phyloP scores from a whole-genome alignment of 2,797 vertebrate species.

The Rhincodon typus region DNA sequence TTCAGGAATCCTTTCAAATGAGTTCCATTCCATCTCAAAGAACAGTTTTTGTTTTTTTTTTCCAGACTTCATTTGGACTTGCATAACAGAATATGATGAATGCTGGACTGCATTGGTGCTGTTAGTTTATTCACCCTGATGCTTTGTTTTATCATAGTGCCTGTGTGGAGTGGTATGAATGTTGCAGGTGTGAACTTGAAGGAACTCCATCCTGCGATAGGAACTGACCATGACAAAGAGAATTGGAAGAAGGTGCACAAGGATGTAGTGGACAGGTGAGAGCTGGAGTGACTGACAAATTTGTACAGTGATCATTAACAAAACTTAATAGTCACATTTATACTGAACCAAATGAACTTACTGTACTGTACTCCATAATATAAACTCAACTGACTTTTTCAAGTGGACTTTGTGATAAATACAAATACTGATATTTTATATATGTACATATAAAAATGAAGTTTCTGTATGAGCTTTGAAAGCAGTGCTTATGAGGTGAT shows the following conservation, averaged over 20 bases:
- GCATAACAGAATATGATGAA: too few relatives aligned
- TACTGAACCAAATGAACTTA: too few relatives aligned
- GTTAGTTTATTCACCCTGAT: not conserved
- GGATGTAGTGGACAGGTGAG: constrained; percentile 86
- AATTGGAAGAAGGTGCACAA: constrained; percentile 89
- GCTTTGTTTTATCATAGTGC: constrained; percentile 60
- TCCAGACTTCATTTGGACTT: not conserved
- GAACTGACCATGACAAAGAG: constrained; percentile 73
- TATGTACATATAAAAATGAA: too few relatives aligned
- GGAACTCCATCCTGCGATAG: constrained; percentile 74
- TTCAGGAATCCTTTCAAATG: not conserved
- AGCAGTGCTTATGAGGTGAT: constrained; percentile 96
- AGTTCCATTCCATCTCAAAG: not conserved
- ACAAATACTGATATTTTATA: too few relatives aligned
- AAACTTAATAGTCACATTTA: too few relatives aligned
- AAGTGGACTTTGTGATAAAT: too few relatives aligned
- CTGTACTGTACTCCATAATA: too few relatives aligned
- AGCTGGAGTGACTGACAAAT: not conserved
- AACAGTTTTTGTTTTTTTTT: not conserved
- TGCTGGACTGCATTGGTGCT: not conserved
- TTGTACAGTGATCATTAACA: not conserved
- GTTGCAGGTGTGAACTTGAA: constrained; percentile 88
- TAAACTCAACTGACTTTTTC: too few relatives aligned
- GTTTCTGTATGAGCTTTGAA: too few relatives aligned
- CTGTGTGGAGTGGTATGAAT: constrained; percentile 94